Base-by-base conservation (phyloP, 2,113 vertebrate species). In the Paratilapia polleni region DNA sequence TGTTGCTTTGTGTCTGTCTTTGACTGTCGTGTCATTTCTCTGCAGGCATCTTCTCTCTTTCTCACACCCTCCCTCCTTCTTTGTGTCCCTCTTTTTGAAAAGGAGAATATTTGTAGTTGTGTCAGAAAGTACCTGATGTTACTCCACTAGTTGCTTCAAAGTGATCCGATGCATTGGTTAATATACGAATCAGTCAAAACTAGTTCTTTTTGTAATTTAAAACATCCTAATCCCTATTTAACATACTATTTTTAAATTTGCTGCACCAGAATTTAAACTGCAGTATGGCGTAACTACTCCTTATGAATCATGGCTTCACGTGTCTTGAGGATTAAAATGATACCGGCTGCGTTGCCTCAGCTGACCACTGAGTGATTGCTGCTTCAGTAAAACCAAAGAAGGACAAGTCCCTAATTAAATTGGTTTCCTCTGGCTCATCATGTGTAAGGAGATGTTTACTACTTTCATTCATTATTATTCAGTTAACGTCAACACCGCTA, bases 321-420 rank as follows among this genome's bases (percentile, higher is more conserved):
- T 73, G 17, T 66, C 15, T 47, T 8, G 78, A 74, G 49, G 22
- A 57, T 76, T 82, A 76, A 66, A 49, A 15, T 24, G 56, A 87
- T 81, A n/a, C 66, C 73, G 63, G 19, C 34, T n/a, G 11, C 54
- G 60, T 8, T 64, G 75, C 47, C 62, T 73, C 47, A 73, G 26
- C 68, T 60, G 61, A 63, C 59, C 52, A 14, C 41, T 56, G 12
- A 24, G 22, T 34, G 49, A 70, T 38, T 70, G 31, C 62, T 49
- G n/a, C 26, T 62, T 77, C 8, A 38, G 58, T 61, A 47, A 80
- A 62, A 15, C 49, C 26, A 17, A 41, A 80, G 5, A 82, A 81
- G 59, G 80, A 43, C 49, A 56, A 28, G 31, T 57, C 59, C 20
- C 70, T 81, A 85, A 85, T 82, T 78, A 70, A 85, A 77, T 60